A percentile compares a stretch with the other conserved stretches of the same genome.
phyloP scores from a whole-genome alignment of 1,140 invertebrate species.

The Leptinotarsa undecemlineata region DNA sequence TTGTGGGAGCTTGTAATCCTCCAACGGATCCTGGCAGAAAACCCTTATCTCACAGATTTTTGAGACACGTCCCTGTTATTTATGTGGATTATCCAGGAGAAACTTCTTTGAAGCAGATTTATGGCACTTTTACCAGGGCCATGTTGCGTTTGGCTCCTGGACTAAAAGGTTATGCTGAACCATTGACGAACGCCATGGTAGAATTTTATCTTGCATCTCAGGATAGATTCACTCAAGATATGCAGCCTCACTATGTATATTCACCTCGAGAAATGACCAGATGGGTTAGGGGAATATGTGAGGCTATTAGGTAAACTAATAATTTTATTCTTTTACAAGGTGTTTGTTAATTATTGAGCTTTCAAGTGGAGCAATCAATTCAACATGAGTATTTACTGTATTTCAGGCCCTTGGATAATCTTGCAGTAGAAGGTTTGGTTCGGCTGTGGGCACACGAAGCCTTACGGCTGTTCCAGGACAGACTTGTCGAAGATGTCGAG shows the following conservation, averaged over 20 bases:
- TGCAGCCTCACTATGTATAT: conserved; percentile 99
- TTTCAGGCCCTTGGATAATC: conserved; percentile 81
- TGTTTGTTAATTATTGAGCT: background rate
- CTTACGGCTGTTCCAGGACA: conserved; percentile 93
- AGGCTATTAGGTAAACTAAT: conserved; percentile 77
- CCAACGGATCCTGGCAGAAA: conserved; percentile 99
- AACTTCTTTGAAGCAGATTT: conserved; percentile 96
- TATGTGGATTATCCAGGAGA: conserved; percentile 99
- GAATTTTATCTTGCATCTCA: conserved; percentile 97
- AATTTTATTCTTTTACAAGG: background rate
- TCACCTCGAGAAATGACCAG: conserved; percentile 99
- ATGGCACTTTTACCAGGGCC: conserved; percentile 96
- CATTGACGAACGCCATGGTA: conserved; percentile 98
- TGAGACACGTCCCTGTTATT: conserved; percentile 96
- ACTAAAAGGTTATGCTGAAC: conserved; percentile 90
- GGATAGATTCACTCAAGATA: conserved; percentile 98
- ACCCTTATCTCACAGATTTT: conserved; percentile 89
- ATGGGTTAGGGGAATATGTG: conserved; percentile 99
- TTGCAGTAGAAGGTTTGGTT: conserved; percentile 92
- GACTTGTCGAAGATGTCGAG: conserved; percentile 93
- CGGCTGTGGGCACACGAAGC: conserved; percentile 99
- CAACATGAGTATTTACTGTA: background rate
- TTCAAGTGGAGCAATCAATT: conserved; percentile 1
- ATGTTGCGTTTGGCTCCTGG: conserved; percentile 93
- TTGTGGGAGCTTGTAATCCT: conserved; percentile 99